These are phyloP conservation scores for Alligator sinensis DNA, from an alignment of 2,113 vertebrate species.

Conservation along the genomic window DNA sequence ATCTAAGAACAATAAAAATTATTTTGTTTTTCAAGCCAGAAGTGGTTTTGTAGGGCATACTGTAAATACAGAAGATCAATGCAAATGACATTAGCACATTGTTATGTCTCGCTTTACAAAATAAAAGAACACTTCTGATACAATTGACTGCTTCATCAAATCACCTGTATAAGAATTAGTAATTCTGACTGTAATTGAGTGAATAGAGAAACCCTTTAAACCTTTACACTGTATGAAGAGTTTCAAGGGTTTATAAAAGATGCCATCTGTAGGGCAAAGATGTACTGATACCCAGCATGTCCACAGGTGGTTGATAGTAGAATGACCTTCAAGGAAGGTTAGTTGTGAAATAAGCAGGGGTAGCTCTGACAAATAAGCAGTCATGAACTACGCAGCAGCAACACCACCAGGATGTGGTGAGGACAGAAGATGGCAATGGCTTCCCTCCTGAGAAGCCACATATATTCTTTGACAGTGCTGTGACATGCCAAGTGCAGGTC, in stretches of 20 bases:
- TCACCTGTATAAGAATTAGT: conserved; percentile 9
- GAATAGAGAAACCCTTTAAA: conserved; percentile 11
- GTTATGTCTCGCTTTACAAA: background rate
- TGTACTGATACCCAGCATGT: background rate
- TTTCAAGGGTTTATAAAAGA: background rate
- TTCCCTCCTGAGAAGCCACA: no score
- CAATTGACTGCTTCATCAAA: conserved; percentile 16
- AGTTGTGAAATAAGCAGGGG: no score
- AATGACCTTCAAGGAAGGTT: no score
- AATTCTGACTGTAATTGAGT: conserved; percentile 40
- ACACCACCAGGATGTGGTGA: no score
- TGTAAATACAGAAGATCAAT: background rate
- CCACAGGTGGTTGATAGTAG: no score
- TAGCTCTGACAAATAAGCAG: no score
- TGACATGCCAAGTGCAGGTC: no score
- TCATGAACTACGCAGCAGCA: no score
- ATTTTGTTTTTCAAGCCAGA: background rate
- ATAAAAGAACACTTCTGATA: background rate
- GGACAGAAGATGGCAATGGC: no score
- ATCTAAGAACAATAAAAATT: background rate
- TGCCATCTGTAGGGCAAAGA: background rate
- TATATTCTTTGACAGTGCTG: no score
- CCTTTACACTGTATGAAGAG: background rate
- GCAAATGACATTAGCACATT: conserved; percentile 5
- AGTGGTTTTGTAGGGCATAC: conserved; percentile 12